A percentile compares a stretch with the other conserved stretches of the same genome.
Conservation (phyloP, 2,888 invertebrate genomes). For the Fragum fragum region DNA sequence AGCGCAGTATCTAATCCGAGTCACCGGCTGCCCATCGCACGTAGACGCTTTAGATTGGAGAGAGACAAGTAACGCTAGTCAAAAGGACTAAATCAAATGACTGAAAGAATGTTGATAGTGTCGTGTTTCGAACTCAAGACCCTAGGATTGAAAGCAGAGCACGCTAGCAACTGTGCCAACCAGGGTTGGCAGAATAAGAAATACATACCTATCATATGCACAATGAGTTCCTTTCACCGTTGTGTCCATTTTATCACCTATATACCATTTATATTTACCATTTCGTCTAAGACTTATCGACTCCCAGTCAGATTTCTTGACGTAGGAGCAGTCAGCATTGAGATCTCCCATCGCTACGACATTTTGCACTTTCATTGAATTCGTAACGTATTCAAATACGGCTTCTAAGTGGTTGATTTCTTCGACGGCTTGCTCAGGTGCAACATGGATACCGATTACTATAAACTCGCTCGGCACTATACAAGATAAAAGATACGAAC, state of each 20-base stretch:
- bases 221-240: constrained; percentile 73
- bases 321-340: constrained; percentile 79
- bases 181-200: not conserved
- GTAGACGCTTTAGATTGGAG: too few species aligned
- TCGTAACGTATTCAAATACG: constrained; percentile 61
- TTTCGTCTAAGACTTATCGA: constrained; percentile 65
- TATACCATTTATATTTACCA: constrained; percentile 71
- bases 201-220: constrained; percentile 77
- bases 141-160: too few species aligned
- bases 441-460: constrained; percentile 72
- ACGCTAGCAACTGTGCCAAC: too few species aligned
- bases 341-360: constrained; percentile 77
- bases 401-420: constrained; percentile 70
- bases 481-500: too few species aligned
- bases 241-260: constrained; percentile 77
- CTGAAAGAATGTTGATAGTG: too few species aligned
- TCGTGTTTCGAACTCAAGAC: too few species aligned
- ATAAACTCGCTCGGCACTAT: constrained; percentile 68
- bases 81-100: too few species aligned
- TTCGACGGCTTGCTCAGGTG: constrained; percentile 68
- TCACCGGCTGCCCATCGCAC: too few species aligned
- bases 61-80: too few species aligned
- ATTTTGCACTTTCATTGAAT: constrained; percentile 54
- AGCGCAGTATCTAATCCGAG: too few species aligned
- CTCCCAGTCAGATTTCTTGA: constrained; percentile 65